Evolutionary conservation across 2,888 invertebrate species (phyloP), one percentile per base, ranked within the genome.

Genomic region (Perithous albicinctus): DNA sequence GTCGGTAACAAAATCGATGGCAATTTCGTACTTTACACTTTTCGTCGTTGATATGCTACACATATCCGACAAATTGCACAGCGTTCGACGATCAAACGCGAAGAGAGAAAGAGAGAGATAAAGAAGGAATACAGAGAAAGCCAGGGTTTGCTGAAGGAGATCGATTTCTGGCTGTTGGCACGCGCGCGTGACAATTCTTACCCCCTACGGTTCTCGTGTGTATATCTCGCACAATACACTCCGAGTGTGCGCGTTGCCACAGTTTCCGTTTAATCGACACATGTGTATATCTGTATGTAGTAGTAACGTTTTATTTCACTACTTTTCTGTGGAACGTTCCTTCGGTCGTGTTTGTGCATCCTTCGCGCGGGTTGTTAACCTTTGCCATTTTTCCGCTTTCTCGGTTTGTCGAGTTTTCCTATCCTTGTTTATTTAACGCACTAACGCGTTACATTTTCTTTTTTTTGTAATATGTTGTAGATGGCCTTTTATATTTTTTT

Each of bases 131-230:
- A 43, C n/a, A 12, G 15, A 38, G 38, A 29, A n/a, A n/a, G 26
- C 1, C 12, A 1, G 35, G 18, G 15, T 32, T 4, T 32, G 35
- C 41, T 32, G 43, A 72, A 26, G 59, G 43, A 59, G 43, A 72
- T 72, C 72, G 72, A 72, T 72, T 32, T 12, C 10, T 59, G 12
- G 56, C n/a, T n/a, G 48, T 48, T 35, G 51, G 20, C 41, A 35
- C 54, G 54, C 69, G 70, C 48, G 23, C 43, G 72, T 20, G 26
- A 29, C 18, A 20, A 43, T 43, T 4, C 64, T 72, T 59, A 56
- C 72, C 72, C 72, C 32, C 15, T n/a, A n/a, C n/a, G n/a, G n/a
- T n/a, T n/a, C n/a, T n/a, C n/a, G n/a, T n/a, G n/a, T n/a, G n/a
- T 8, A 7, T 1, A 32, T 8, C n/a, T 38, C n/a, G 12, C 20